Evolutionary conservation across 2,888 invertebrate species (phyloP).

Genomic region (Rhagophthalmus giganteus): DNA sequence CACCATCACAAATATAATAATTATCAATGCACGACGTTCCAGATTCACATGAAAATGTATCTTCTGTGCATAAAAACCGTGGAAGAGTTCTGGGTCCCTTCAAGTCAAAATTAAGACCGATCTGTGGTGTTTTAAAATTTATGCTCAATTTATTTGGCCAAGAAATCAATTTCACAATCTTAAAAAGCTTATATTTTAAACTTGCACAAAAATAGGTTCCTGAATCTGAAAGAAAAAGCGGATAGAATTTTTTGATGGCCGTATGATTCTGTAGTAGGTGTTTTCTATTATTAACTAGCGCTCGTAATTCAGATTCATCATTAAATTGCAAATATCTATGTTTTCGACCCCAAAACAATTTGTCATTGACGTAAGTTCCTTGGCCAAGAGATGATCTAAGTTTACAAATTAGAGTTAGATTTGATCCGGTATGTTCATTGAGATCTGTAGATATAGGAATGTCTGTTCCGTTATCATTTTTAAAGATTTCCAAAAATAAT

Average conservation of each 20-base stretch:
- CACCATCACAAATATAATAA: background rate
- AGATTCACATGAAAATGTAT: background rate
- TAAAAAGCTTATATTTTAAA: background rate
- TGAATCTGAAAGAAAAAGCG: background rate
- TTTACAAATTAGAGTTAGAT: constrained; percentile 2
- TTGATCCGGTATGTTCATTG: background rate
- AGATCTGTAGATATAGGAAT: background rate
- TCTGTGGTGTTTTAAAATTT: background rate
- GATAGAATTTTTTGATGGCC: background rate
- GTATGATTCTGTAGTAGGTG: background rate
- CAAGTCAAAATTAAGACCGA: background rate
- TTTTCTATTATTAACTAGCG: background rate
- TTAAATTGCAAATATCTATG: background rate
- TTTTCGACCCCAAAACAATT: background rate
- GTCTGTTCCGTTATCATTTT: background rate
- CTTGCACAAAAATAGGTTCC: background rate
- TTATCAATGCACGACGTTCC: background rate
- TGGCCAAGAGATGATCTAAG: background rate
- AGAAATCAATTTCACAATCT: background rate
- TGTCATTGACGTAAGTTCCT: background rate
- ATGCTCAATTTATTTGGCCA: too few relatives aligned
- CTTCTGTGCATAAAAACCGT: background rate
- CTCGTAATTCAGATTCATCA: background rate
- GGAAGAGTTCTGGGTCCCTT: background rate
- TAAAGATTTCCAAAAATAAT: background rate